Conservation (phyloP, 2,888 invertebrate genomes). For the Gerris lacustris region DNA sequence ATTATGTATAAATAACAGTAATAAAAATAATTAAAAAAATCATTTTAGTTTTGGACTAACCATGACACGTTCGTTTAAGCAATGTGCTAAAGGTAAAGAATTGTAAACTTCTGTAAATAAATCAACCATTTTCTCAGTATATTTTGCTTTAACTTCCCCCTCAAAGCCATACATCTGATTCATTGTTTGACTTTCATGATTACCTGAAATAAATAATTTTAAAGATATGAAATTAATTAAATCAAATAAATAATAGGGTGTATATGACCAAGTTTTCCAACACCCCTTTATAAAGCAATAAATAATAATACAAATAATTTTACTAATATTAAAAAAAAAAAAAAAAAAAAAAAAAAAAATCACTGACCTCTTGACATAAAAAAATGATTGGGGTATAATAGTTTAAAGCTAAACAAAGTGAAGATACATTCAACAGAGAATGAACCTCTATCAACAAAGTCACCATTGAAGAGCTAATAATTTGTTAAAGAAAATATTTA, state of each 20-base stretch:
- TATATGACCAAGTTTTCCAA: no score
- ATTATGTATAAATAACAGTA: slow-evolving; percentile 35
- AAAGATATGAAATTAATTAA: no score
- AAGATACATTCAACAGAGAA: slow-evolving; percentile 99
- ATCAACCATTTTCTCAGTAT: slow-evolving; percentile 87
- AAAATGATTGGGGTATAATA: slow-evolving; percentile 91
- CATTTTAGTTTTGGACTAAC: slow-evolving; percentile 32
- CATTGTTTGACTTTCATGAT: slow-evolving; percentile 96
- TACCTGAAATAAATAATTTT: slow-evolving; percentile 49
- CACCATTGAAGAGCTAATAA: slow-evolving; percentile 82
- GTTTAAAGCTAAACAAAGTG: slow-evolving; percentile 88
- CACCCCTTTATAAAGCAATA: no score
- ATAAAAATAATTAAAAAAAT: neutral
- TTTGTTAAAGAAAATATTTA: slow-evolving; percentile 8
- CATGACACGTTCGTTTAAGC: slow-evolving; percentile 72
- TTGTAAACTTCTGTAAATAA: slow-evolving; percentile 98
- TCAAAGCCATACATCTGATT: slow-evolving; percentile 99
- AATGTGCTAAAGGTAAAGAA: slow-evolving; percentile 90
- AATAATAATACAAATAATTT: no score
- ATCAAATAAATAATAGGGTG: no score
- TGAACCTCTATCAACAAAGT: slow-evolving; percentile 98
- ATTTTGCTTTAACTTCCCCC: slow-evolving; percentile 94
- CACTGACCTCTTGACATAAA: slow-evolving; percentile 88
- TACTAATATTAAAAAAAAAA: neutral
- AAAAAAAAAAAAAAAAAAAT: neutral